These are phyloP conservation scores for Aepyceros melampus DNA, from an alignment of 2,113 vertebrate species.

Conservation along the genomic window DNA sequence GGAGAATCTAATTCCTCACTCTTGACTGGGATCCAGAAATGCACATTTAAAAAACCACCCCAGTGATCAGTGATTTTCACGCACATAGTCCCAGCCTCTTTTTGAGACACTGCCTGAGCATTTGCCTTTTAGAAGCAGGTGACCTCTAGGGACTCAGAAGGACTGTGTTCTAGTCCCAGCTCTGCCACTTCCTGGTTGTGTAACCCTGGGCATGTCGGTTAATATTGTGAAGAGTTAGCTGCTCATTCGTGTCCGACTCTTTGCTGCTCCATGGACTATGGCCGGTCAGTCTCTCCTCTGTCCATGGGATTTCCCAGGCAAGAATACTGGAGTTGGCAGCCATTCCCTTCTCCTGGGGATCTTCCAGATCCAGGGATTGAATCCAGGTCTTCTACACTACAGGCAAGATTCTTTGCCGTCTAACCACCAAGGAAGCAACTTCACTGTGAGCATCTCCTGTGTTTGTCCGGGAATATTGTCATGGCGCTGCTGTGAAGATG, in stretches of 20 bases:
- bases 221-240: not conserved
- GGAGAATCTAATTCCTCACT: not conserved
- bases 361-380: not conserved
- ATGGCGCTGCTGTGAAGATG: not conserved
- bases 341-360: not conserved
- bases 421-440: not conserved
- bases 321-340: not conserved
- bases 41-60: not conserved
- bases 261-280: not conserved
- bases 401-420: not conserved
- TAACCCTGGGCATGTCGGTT: not conserved
- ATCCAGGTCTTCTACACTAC: not conserved
- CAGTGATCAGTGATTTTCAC: not conserved
- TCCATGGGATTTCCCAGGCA: not conserved
- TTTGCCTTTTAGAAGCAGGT: not conserved
- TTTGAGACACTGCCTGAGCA: not conserved
- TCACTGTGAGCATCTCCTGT: not conserved
- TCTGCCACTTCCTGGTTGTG: not conserved
- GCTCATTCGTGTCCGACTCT: not conserved
- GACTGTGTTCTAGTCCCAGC: not conserved
- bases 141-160: not conserved
- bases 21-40: not conserved
- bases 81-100: not conserved
- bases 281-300: not conserved
- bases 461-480: not conserved